Conservation (phyloP, 2,113 vertebrate genomes). For the Picathartes gymnocephalus region DNA sequence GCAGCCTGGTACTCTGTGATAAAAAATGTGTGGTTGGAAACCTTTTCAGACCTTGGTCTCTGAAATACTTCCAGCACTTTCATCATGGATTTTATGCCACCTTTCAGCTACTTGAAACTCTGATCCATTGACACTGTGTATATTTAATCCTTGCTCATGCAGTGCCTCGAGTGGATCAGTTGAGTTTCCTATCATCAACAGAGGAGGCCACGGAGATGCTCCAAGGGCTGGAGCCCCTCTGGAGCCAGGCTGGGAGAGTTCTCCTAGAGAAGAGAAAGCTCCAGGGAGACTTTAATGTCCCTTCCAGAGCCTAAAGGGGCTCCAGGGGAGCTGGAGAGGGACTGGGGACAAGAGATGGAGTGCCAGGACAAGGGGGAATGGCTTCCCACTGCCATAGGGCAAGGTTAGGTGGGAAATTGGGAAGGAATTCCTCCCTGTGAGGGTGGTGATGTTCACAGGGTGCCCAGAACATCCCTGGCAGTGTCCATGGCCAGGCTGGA, state of each 20-base stretch:
- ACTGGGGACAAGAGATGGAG: neutral
- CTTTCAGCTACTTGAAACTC: neutral
- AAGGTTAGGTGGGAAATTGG: neutral
- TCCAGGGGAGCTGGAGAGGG: neutral
- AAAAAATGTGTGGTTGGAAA: neutral
- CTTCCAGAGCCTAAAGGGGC: neutral
- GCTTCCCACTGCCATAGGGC: neutral
- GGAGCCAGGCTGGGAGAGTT: neutral
- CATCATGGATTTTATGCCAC: rapidly evolving
- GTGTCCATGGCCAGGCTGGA: neutral
- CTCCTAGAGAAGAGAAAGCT: neutral
- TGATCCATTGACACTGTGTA: neutral
- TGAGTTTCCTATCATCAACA: neutral
- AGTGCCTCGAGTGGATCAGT: neutral
- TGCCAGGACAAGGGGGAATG: neutral
- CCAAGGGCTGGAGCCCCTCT: neutral
- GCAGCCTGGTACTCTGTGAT: neutral
- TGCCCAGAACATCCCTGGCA: neutral
- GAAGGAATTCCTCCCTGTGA: rapidly evolving
- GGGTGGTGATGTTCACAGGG: neutral
- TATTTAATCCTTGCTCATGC: neutral
- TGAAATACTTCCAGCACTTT: neutral
- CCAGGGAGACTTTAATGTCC: neutral
- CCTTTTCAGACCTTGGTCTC: neutral
- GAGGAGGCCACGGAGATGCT: rapidly evolving